These are phyloP conservation scores for Zoanthus sociatus DNA, from an alignment of 92 coral and sea anemone species.

Conservation along the genomic window DNA sequence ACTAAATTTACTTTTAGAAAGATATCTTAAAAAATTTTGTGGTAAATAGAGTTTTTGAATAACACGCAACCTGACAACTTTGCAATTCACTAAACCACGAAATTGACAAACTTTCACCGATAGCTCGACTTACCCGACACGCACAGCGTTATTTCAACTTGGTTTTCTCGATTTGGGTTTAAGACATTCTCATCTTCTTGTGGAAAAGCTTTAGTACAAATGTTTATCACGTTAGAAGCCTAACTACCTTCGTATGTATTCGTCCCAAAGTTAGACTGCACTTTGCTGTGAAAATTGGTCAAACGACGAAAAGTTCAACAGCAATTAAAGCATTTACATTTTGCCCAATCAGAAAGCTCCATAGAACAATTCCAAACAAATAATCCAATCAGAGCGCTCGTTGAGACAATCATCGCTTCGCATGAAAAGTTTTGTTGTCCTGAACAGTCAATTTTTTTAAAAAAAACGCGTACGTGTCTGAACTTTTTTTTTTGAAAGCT, in stretches of 20 bases:
- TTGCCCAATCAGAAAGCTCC: conserved; percentile 73
- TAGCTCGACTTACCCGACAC: conserved; percentile 29
- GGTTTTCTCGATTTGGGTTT: not conserved
- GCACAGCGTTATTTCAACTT: not conserved
- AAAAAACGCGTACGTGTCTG: not conserved
- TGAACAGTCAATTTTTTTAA: not conserved
- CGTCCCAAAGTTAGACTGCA: conserved; percentile 50
- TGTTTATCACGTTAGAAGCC: not conserved
- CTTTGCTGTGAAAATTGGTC: conserved; percentile 44
- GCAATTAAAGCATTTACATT: conserved; percentile 59
- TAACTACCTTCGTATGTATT: not conserved
- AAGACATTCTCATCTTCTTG: not conserved
- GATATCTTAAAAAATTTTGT: not conserved
- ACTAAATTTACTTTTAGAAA: conserved; percentile 23
- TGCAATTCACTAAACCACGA: conserved; percentile 43
- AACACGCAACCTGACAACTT: conserved; percentile 38
- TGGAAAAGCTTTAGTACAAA: not conserved
- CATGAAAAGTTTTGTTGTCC: conserved; percentile 6
- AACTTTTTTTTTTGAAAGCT: not conserved
- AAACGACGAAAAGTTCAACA: conserved; percentile 56
- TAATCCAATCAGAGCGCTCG: conserved; percentile 59
- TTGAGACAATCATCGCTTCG: conserved; percentile 31
- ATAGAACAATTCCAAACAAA: conserved; percentile 28
- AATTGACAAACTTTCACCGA: conserved; percentile 23
- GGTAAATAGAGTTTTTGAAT: conserved; percentile 27